Evolutionary conservation across 2,888 invertebrate species (phyloP).

Genomic region (Brachyptera risi): DNA sequence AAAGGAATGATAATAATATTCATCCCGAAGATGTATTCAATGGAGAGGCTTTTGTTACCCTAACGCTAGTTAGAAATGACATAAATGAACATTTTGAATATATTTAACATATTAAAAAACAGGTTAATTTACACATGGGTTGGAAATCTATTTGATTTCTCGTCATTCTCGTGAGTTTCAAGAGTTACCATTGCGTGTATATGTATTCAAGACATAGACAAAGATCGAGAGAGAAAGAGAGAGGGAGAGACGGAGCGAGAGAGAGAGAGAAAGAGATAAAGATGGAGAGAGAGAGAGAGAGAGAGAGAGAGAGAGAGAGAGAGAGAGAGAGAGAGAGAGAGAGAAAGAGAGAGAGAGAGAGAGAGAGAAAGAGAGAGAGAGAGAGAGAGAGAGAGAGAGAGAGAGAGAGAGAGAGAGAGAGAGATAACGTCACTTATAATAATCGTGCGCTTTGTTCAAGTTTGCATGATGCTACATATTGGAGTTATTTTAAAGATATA

Average conservation of each 20-base stretch:
- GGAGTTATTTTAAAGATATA: slow-evolving; percentile 10
- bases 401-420: not conserved
- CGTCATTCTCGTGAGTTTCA: slow-evolving; percentile 14
- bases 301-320: not conserved
- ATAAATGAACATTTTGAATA: slow-evolving; percentile 14
- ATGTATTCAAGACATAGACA: too few relatives aligned
- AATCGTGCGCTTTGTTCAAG: slow-evolving; percentile 19
- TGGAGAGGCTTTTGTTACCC: not conserved
- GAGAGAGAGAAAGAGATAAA: not conserved
- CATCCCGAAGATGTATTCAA: too few relatives aligned
- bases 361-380: not conserved
- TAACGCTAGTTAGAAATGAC: slow-evolving; percentile 12
- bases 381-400: not conserved
- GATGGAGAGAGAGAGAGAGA: not conserved
- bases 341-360: not conserved
- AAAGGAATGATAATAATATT: slow-evolving; percentile 9
- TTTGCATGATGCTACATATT: slow-evolving; percentile 17
- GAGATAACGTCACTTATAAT: not conserved
- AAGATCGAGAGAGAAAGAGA: too few relatives aligned
- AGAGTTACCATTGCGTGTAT: slow-evolving; percentile 10
- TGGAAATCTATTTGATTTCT: slow-evolving; percentile 12
- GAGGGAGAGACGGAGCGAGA: not conserved
- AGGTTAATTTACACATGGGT: slow-evolving; percentile 21
- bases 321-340: slow-evolving; percentile 10
- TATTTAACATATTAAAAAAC: slow-evolving; percentile 6